phyloP scores from a whole-genome alignment of 2,888 invertebrate species.

The Rhagophthalmus giganteus region DNA sequence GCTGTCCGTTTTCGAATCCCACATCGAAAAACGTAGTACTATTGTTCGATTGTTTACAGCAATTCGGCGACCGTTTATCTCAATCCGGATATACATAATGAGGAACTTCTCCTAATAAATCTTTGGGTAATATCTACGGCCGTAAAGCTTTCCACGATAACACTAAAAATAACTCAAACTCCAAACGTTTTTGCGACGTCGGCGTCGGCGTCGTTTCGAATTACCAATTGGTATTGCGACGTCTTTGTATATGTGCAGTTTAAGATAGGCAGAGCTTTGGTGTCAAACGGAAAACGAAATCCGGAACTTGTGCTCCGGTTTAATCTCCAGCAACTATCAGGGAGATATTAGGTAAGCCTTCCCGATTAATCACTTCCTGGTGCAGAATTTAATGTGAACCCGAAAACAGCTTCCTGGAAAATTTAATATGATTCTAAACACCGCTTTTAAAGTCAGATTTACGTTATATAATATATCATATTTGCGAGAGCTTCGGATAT shows the following conservation, averaged over 20 bases:
- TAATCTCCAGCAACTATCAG: constrained; percentile 15
- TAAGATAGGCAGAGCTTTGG: too few species aligned
- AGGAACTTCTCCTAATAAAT: not conserved
- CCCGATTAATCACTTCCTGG: constrained; percentile 20
- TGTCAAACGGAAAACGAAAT: not conserved
- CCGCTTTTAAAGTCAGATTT: constrained; percentile 7
- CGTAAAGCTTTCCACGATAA: not conserved
- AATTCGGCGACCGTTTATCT: too few species aligned
- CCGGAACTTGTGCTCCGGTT: constrained; percentile 5
- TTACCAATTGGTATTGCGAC: too few species aligned
- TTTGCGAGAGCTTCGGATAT: not conserved
- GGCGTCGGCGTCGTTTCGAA: too few species aligned
- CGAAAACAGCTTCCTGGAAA: constrained; percentile 14
- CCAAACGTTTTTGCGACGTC: too few species aligned
- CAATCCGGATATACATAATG: not conserved
- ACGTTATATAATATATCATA: constrained; percentile 1
- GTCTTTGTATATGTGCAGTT: too few species aligned
- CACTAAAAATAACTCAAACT: too few species aligned
- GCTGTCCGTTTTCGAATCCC: too few species aligned
- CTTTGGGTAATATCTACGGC: not conserved
- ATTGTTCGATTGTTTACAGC: too few species aligned
- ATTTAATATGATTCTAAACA: constrained; percentile 17
- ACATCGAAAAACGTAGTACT: too few species aligned
- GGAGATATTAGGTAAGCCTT: constrained; percentile 17
- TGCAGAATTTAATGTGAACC: constrained; percentile 8